A percentile compares a stretch with the other conserved stretches of the same genome.
These are phyloP conservation scores for Bombus pascuorum DNA, from an alignment of 1,140 invertebrate genomes.

Conservation along the genomic window DNA sequence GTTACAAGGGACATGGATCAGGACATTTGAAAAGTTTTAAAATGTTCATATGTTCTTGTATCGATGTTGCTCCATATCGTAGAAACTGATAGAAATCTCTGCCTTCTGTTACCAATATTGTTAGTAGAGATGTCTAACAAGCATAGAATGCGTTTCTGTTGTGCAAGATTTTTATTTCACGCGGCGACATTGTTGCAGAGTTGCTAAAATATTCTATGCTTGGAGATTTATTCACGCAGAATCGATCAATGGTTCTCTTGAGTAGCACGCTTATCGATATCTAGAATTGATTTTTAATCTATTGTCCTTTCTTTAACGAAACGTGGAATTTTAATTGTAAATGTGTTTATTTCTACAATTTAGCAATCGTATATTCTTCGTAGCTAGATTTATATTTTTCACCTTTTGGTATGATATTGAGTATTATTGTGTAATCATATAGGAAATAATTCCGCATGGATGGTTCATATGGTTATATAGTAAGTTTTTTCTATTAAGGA, in stretches of 20 bases:
- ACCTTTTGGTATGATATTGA: constrained; percentile 1
- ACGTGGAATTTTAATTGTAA: constrained; percentile 9
- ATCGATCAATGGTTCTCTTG: not conserved
- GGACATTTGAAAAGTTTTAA: constrained; percentile 46
- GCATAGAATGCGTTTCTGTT: constrained; percentile 49
- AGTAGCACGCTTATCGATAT: constrained; percentile 12
- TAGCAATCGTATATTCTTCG: not conserved
- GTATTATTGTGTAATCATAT: constrained; percentile 15
- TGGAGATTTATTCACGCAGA: not conserved
- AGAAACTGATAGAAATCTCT: constrained; percentile 60
- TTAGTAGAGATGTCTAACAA: constrained; percentile 57
- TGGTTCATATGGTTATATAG: constrained; percentile 28
- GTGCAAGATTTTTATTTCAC: constrained; percentile 18
- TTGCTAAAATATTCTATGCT: constrained; percentile 24
- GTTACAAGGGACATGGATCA: constrained; percentile 7
- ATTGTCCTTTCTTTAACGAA: not conserved
- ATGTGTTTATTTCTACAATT: constrained; percentile 19
- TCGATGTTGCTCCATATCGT: constrained; percentile 74
- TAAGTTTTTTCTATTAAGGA: constrained; percentile 37
- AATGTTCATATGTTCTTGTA: constrained; percentile 61
- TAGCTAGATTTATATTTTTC: not conserved
- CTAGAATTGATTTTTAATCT: not conserved
- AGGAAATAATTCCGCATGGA: constrained; percentile 38
- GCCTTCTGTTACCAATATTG: constrained; percentile 70
- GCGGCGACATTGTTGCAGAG: not conserved